phyloP scores from a whole-genome alignment of 2,113 vertebrate species.

The Amphilophus citrinellus region DNA sequence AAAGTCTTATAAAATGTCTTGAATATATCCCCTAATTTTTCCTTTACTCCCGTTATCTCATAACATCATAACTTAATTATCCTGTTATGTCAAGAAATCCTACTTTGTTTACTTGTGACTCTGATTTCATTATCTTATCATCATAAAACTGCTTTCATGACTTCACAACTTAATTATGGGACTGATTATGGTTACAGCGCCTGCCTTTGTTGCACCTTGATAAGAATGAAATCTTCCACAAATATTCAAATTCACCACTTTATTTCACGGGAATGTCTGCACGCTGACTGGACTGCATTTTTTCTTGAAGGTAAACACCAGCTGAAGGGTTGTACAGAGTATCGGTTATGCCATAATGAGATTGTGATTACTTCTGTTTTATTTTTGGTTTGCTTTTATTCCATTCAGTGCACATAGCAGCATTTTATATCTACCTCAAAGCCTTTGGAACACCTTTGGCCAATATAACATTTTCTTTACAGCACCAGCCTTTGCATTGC shows the following conservation, averaged over 20 bases:
- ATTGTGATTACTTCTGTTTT: neutral
- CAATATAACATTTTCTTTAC: neutral
- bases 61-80: slow-evolving; percentile 40
- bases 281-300: neutral
- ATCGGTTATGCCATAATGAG: neutral
- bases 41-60: neutral
- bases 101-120: slow-evolving; percentile 41
- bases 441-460: neutral
- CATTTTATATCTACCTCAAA: neutral
- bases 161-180: slow-evolving; percentile 34
- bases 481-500: neutral
- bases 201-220: neutral
- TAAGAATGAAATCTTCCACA: neutral
- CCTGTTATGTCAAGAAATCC: slow-evolving; percentile 12
- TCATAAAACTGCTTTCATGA: slow-evolving; percentile 15
- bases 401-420: neutral
- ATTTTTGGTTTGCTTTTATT: neutral
- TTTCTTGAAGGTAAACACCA: neutral
- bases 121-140: slow-evolving; percentile 29
- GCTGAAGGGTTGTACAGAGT: neutral
- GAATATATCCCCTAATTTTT: neutral
- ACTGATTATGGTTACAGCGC: neutral
- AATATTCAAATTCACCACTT: neutral
- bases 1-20: neutral
- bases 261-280: neutral